Evolutionary conservation across 2,888 invertebrate genomes (phyloP), one percentile per base, ranked within the genome.

Genomic region (Philereme vetulata): DNA sequence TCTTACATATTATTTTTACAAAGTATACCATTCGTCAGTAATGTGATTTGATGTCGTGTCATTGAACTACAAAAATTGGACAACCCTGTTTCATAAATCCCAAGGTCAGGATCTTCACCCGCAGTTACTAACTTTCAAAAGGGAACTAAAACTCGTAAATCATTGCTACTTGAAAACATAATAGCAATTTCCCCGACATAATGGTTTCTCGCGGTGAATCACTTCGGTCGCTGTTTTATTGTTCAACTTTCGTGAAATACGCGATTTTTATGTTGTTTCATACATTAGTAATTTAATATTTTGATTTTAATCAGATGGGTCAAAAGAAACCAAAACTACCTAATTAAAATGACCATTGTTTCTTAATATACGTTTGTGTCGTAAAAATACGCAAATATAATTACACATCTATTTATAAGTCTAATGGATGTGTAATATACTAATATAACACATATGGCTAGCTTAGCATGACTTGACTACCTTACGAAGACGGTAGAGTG

Each of bases 81-180:
- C 9, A 51, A 9, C 7, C 48, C 35, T 48, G 10, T 48, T 48
- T 48, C 11, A 48, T 48, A 6, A 47, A 36, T 21, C 5, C 5
- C 65, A 75, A 73, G 75, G 76, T 70, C 65, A 71, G 68, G 63
- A 68, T 62, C 67, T 75, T 71, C 64, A 76, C 70, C 69, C 60
- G 33, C 34, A 57, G 43, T 62, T 42, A 55, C 42, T 49, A 60
- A 51, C 60, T 64, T 40, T 49, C 61, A 65, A 60, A 69, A 66
- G 65, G 66, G 8, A 68, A 51, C 67, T 59, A 58, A 65, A 67
- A 73, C 64, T 50, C 62, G 64, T 76, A 70, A 71, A 72, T 75
- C 63, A 70, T 60, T 69, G 59, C 46, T 51, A 60, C 43, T 57
- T 61, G 61, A 54, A 54, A 62, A 48, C 51, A 44, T 65, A 61